Percentiles rank a stretch among this genome's conserved stretches.
Conservation (phyloP, 1,140 invertebrate genomes). For the Drosophila kurseongensis region DNA sequence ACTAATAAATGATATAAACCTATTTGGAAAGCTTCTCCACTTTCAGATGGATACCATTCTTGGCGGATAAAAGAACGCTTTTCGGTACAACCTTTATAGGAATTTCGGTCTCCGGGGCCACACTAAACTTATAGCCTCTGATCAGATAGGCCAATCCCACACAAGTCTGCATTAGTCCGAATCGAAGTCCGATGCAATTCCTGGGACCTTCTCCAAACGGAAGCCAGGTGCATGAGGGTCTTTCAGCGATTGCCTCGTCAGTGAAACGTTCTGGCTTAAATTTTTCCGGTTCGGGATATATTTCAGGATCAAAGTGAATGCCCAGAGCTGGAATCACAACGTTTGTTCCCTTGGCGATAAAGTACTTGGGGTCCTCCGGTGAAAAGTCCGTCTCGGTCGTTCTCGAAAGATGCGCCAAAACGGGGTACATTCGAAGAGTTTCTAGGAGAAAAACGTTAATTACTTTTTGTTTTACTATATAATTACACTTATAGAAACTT, state of each 20-base stretch:
- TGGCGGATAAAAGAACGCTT: constrained; percentile 42
- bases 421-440: constrained; percentile 88
- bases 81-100: constrained; percentile 38
- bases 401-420: constrained; percentile 86
- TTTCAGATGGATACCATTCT: constrained; percentile 58
- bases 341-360: constrained; percentile 87
- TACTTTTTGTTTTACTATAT: not conserved
- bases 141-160: constrained; percentile 85
- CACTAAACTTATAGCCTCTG: constrained; percentile 59
- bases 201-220: constrained; percentile 69
- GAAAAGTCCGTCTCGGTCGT: constrained; percentile 86
- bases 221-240: constrained; percentile 63
- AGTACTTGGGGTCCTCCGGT: constrained; percentile 86
- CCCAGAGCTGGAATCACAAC: constrained; percentile 87
- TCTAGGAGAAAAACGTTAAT: constrained; percentile 74
- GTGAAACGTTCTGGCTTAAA: constrained; percentile 87
- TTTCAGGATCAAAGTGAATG: constrained; percentile 86
- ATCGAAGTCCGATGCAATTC: constrained; percentile 86
- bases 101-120: constrained; percentile 39
- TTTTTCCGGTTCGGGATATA: constrained; percentile 78
- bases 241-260: constrained; percentile 76
- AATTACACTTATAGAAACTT: constrained; percentile 18
- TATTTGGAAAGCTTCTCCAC: constrained; percentile 51
- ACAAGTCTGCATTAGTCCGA: constrained; percentile 87
- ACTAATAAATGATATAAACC: too few relatives aligned